Evolutionary conservation across 1,140 invertebrate genomes (phyloP), one percentile per base, ranked within the genome.

Genomic region (Trichoplusia ni): DNA sequence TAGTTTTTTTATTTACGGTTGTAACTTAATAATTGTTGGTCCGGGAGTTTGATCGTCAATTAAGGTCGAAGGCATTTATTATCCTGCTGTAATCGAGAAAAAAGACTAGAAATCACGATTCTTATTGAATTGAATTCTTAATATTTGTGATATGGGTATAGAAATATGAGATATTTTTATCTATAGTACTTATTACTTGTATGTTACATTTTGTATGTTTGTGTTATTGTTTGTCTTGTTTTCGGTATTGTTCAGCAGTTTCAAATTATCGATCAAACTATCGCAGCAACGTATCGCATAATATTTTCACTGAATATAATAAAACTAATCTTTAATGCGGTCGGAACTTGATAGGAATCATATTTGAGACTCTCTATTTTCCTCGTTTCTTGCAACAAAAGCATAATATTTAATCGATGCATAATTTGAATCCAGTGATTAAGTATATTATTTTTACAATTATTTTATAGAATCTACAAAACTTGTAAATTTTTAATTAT

Each of bases 321-420:
- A 73, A 71, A 81, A 81, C 81, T 79, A 81, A 84, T 82, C 73
- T 67, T 70, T 73, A 75, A 64, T 51, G 25, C 35, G 62, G 59
- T 64, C 40, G 62, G 25, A 40, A 63, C 25, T 9, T 27, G 42
- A 6, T 2, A 18, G 54, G 21, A 58, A n/a, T 33, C 23, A 42
- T 42, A 9, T 40, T 56, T 1, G 5, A 19, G 11, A 21, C 19
- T 21, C 19, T 42, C 31, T 27, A 7, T 58, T 11, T 42, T 27
- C 40, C 9, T 5, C 29, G 42, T 54, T 54, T 18, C 29, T 35
- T 44, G 38, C 8, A 25, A 53, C 11, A 5, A 51, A 51, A 31
- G 46, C 47, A 53, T 53, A 53, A 40, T 56, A 14, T 40, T 56
- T 29, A 40, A 42, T 29, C 38, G 27, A 31, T 19, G 54, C 54